These are phyloP conservation scores for Albula goreensis DNA, from an alignment of 2,113 vertebrate genomes.

Conservation along the genomic window DNA sequence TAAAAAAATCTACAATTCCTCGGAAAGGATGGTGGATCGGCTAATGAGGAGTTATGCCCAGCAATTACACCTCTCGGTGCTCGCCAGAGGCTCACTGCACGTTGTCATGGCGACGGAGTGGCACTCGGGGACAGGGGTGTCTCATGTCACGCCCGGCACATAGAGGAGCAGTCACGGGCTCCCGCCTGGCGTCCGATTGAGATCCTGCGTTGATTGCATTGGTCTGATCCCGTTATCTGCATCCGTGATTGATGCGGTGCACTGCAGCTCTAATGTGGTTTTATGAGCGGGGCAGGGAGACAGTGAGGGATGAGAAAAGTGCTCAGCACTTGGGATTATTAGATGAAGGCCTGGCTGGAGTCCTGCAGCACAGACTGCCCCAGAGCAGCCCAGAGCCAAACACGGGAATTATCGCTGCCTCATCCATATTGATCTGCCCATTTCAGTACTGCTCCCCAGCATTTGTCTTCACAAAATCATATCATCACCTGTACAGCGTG, in stretches of 20 bases:
- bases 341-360: slow-evolving; percentile 2
- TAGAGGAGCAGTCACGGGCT: too few species aligned
- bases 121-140: background rate
- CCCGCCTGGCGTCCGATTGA: background rate
- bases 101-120: slow-evolving; percentile 14
- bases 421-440: slow-evolving; percentile 19
- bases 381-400: background rate
- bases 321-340: background rate
- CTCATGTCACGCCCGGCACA: background rate
- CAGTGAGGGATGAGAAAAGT: slow-evolving; percentile 8
- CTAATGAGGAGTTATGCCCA: background rate
- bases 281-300: background rate
- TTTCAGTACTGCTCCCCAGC: background rate
- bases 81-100: background rate
- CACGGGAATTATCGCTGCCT: background rate
- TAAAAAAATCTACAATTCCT: background rate
- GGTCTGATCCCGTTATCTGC: slow-evolving; percentile 11
- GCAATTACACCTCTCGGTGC: background rate
- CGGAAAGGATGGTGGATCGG: background rate
- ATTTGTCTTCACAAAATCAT: slow-evolving; percentile 13
- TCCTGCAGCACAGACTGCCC: background rate
- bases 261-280: background rate
- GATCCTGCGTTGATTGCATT: slow-evolving; percentile 9
- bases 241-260: background rate
- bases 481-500: background rate